A percentile compares a stretch with the other conserved stretches of the same genome.
phyloP scores from a whole-genome alignment of 2,113 vertebrate species.

The Nettapus auritus region DNA sequence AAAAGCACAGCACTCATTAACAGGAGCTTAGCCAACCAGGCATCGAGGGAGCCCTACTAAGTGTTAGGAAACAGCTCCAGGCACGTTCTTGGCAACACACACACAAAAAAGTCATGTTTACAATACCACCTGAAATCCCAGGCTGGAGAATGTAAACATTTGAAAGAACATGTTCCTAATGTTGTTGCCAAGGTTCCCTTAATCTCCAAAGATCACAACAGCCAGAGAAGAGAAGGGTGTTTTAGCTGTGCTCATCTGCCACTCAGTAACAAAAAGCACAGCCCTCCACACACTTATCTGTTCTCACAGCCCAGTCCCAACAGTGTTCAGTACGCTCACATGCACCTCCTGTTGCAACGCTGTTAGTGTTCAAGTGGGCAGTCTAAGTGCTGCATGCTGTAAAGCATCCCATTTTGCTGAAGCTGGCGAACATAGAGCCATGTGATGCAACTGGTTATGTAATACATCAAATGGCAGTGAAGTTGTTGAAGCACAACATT shows the following conservation, averaged over 20 bases:
- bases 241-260: neutral
- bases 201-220: neutral
- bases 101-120: neutral
- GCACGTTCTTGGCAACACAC: neutral
- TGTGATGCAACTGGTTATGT: neutral
- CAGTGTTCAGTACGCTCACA: accelerated
- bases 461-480: neutral
- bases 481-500: neutral
- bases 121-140: neutral
- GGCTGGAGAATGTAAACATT: neutral
- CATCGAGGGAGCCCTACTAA: neutral
- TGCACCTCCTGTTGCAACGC: neutral
- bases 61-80: neutral
- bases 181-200: neutral
- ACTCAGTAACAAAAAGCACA: neutral
- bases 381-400: neutral
- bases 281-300: neutral
- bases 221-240: neutral
- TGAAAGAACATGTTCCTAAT: neutral
- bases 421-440: neutral
- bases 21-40: neutral
- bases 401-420: neutral
- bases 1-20: neutral
- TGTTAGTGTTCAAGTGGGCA: neutral
- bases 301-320: neutral